phyloP scores from a whole-genome alignment of 2,797 vertebrate species.

The Melanotaenia pygmaea region DNA sequence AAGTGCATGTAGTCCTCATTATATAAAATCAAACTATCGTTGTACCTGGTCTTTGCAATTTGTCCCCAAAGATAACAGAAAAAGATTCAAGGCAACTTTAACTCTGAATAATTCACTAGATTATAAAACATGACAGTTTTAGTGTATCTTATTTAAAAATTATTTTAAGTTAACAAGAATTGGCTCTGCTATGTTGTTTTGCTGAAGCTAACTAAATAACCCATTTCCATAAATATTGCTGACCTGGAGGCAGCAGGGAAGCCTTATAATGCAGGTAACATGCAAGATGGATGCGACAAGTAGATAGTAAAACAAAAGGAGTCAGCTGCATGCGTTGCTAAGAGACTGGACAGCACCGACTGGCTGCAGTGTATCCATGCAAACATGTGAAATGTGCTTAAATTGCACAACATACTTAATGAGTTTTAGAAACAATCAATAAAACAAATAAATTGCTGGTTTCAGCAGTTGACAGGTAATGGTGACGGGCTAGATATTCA shows the following conservation, averaged over 20 bases:
- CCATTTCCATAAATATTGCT: neutral
- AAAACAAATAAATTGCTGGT: neutral
- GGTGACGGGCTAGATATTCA: no score
- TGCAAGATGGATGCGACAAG: neutral
- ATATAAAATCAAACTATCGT: no score
- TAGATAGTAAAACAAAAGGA: neutral
- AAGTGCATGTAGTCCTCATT: no score
- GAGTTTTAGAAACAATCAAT: slow-evolving; percentile 4
- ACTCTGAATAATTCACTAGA: no score
- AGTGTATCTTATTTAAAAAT: no score
- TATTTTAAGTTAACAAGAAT: no score
- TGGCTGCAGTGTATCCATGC: slow-evolving; percentile 3
- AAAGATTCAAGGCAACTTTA: no score
- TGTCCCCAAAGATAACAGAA: no score
- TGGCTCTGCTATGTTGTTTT: no score
- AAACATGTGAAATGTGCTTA: slow-evolving; percentile 2
- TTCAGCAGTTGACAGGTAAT: neutral
- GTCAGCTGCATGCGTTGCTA: slow-evolving; percentile 43
- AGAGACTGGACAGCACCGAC: slow-evolving; percentile 33
- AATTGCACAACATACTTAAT: neutral
- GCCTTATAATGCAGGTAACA: neutral
- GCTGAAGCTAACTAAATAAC: no score
- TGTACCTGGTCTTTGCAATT: no score
- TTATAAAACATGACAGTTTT: no score
- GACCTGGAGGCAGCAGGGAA: neutral